These are phyloP conservation scores for Hydractinia symbiolongicarpus DNA, from an alignment of 30 jellyfish, hydroid and myxozoan genomes.

Conservation along the genomic window DNA sequence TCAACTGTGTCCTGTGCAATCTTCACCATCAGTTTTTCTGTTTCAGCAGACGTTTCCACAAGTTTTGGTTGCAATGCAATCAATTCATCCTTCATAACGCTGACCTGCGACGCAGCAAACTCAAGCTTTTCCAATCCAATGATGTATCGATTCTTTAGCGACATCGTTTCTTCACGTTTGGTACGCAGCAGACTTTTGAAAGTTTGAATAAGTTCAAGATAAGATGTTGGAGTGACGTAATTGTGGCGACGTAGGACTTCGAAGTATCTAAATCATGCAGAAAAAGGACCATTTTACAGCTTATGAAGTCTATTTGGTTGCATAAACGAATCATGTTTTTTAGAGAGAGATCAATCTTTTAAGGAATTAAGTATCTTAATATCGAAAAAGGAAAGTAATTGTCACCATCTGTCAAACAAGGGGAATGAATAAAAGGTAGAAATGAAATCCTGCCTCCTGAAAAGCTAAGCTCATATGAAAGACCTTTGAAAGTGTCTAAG, in stretches of 20 bases:
- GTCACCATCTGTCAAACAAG: too few species aligned
- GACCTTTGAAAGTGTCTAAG: too few species aligned
- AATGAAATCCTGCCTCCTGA: too few species aligned
- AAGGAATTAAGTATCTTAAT: too few species aligned
- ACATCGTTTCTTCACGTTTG: constrained; percentile 69
- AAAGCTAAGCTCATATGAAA: too few species aligned
- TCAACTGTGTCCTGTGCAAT: constrained; percentile 96
- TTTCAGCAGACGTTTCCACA: constrained; percentile 94
- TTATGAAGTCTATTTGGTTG: not conserved
- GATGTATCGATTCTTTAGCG: constrained; percentile 70
- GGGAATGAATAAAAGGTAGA: too few species aligned
- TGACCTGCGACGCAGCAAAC: constrained; percentile 90
- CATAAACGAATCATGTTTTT: too few species aligned
- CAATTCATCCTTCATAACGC: constrained; percentile 89
- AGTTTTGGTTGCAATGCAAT: constrained; percentile 90
- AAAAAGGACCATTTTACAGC: not conserved
- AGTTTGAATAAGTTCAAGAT: constrained; percentile 85
- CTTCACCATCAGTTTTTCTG: constrained; percentile 76
- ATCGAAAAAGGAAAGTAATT: too few species aligned
- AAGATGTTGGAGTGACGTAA: constrained; percentile 97
- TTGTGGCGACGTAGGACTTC: constrained; percentile 78
- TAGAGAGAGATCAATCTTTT: too few species aligned
- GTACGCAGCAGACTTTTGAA: constrained; percentile 59
- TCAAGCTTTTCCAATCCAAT: constrained; percentile 89
- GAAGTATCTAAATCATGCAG: constrained; percentile 47